Base-by-base conservation (phyloP, 1,140 invertebrate genomes). In the Calosoma granatense region DNA sequence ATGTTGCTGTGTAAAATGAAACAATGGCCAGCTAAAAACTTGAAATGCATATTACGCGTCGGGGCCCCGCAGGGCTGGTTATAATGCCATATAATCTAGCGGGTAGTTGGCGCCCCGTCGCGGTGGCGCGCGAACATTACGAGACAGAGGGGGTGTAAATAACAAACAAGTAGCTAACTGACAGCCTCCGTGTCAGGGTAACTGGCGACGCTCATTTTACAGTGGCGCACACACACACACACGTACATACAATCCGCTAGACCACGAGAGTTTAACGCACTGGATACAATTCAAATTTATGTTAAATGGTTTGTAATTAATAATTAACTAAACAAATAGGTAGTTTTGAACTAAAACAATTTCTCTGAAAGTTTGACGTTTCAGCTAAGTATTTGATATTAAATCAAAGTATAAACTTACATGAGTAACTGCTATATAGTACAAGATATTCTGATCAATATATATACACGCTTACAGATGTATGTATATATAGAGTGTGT, bases 141-240 rank as follows among this genome's bases (percentile, higher is more conserved):
- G 9, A 47, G 41, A 47, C 23, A 56, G 39, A 57, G 56, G 61
- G 63, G 65, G 61, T 65, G 66, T 68, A 68, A 68, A 68, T 67
- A 68, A 68, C 64, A 66, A 65, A 68, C 65, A 68, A 68, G 64
- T 64, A 65, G 64, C 63, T 65, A 67, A 69, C 65, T 65, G 67
- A 66, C 64, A 66, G 63, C 41, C 9, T 36, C 26, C 26, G n/a
- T 36, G 26, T 36, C 26, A n/a, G 26, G 26, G 26, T 36, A n/a
- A 6, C 26, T n/a, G 26, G 26, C 26, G 6, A 36, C 26, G 6
- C 26, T 36, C 26, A n/a, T 6, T n/a, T 36, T 12, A 17, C 41
- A 47, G 17, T 11, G 41, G 41, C 41, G 41, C 41, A 36, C n/a
- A n/a, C n/a, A n/a, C n/a, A n/a, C n/a, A n/a, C n/a, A n/a, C n/a